Conservation (phyloP, 30 jellyfish, hydroid and myxozoan genomes). For the Chrysaora quinquecirrha region DNA sequence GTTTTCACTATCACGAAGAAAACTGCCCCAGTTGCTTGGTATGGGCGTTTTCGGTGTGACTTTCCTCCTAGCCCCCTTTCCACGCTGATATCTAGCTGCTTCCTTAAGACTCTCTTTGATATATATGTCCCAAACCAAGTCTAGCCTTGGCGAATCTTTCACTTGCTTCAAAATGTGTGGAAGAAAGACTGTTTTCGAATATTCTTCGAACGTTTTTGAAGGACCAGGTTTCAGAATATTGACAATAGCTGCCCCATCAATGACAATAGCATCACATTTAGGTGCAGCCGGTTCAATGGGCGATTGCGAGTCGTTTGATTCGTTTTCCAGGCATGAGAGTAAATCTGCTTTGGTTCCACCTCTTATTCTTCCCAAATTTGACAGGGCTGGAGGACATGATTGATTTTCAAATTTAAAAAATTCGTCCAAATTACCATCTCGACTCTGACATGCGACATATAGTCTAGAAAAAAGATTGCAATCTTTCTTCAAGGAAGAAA, state of each 20-base stretch:
- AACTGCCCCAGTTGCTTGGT: constrained; percentile 16
- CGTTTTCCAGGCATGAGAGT: neutral
- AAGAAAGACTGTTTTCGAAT: neutral
- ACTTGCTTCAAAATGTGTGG: neutral
- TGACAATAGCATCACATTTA: neutral
- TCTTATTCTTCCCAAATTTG: neutral
- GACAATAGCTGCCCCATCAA: constrained; percentile 29
- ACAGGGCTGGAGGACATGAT: constrained; percentile 28
- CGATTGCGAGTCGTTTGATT: neutral
- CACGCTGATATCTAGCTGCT: neutral
- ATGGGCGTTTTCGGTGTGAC: neutral
- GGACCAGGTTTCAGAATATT: neutral
- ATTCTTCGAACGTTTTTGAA: neutral
- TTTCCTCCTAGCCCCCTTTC: neutral
- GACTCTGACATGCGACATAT: neutral
- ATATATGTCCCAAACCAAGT: constrained; percentile 15
- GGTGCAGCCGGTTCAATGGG: too few relatives aligned
- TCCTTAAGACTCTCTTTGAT: neutral
- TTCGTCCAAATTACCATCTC: constrained; percentile 23
- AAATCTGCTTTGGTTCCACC: constrained; percentile 1
- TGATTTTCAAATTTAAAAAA: constrained; percentile 14
- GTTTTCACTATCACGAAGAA: constrained; percentile 12
- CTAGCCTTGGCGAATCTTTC: neutral
- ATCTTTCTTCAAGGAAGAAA: neutral
- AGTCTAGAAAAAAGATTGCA: neutral